Conservation (phyloP, 2,113 vertebrate genomes). For the Heterocephalus glaber region DNA sequence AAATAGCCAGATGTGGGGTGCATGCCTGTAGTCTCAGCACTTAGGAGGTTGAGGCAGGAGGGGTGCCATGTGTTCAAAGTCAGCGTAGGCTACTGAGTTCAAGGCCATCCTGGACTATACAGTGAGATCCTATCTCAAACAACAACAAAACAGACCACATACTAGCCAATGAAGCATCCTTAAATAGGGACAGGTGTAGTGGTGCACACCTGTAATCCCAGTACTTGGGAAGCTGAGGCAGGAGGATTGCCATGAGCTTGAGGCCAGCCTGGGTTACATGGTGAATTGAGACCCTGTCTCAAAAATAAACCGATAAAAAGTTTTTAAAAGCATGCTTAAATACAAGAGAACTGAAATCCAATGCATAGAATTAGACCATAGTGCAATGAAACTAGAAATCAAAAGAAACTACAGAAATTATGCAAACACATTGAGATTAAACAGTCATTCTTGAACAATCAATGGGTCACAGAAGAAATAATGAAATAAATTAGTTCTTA, state of each 20-base stretch:
- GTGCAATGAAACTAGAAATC: neutral
- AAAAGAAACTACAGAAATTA: neutral
- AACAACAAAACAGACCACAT: neutral
- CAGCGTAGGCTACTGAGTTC: neutral
- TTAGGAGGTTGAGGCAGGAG: neutral
- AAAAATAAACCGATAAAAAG: too few species aligned
- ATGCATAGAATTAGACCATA: neutral
- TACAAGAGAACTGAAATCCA: neutral
- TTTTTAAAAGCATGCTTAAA: too few species aligned
- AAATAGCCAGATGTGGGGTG: neutral
- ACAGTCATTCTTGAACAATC: neutral
- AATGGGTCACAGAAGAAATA: neutral
- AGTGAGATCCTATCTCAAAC: neutral
- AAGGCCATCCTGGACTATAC: neutral
- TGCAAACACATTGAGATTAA: neutral
- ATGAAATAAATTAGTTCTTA: neutral
- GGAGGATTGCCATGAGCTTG: too few species aligned
- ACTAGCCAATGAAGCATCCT: neutral
- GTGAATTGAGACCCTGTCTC: too few species aligned
- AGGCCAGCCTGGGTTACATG: too few species aligned
- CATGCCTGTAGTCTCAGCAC: neutral
- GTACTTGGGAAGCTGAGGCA: too few species aligned
- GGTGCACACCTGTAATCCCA: too few species aligned
- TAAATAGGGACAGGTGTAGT: neutral
- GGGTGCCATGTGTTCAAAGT: neutral